phyloP scores from a whole-genome alignment of 1,140 invertebrate species.

The Drosophila arawakana region DNA sequence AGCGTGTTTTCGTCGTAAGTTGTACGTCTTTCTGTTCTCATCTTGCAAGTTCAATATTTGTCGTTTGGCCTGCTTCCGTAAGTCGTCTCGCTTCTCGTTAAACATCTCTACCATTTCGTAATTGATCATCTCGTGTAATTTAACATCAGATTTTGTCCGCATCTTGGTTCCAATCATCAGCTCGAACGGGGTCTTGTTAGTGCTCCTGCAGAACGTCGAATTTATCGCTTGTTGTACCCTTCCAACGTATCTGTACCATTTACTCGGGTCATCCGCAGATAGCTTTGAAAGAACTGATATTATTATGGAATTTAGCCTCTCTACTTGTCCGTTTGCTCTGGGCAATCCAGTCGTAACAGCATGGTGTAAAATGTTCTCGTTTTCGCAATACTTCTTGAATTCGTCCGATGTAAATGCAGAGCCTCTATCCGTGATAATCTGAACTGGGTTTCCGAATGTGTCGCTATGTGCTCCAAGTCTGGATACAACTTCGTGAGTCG shows the following conservation, averaged over 20 bases:
- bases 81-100: too few relatives aligned
- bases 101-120: too few relatives aligned
- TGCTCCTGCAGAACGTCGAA: too few relatives aligned
- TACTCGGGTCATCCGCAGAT: background rate
- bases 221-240: background rate
- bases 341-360: too few relatives aligned
- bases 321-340: background rate
- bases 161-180: too few relatives aligned
- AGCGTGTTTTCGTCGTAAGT: too few relatives aligned
- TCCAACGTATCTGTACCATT: background rate
- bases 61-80: too few relatives aligned
- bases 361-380: background rate
- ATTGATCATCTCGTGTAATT: too few relatives aligned
- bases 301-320: background rate
- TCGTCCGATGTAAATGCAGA: background rate
- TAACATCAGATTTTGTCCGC: too few relatives aligned
- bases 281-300: background rate
- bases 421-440: background rate
- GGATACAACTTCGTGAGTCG: background rate
- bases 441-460: background rate
- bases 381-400: background rate
- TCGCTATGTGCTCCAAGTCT: background rate
- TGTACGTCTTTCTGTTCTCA: too few relatives aligned
- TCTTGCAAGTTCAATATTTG: too few relatives aligned
- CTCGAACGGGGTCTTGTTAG: too few relatives aligned